Base-by-base conservation (phyloP, 2,113 vertebrate genomes). In the Ahaetulla prasina region DNA sequence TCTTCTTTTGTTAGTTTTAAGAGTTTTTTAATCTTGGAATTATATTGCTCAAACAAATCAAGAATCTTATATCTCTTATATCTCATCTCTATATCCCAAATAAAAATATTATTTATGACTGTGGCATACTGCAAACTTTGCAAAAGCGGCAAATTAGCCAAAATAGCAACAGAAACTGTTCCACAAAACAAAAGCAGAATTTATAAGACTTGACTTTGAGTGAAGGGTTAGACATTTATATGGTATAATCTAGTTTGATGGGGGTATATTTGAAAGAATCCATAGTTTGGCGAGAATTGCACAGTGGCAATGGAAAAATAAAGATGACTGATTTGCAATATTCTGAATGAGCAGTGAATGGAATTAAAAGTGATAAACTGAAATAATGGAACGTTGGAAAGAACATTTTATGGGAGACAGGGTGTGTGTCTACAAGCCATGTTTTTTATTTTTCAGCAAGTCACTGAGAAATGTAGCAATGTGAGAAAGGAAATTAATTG, bases 11-110 rank as follows among this genome's bases (percentile, higher is more conserved):
- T 80, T 39, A 74, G 16, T 39, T 80, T 39, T 20, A 39, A 80
- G 35, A 80, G 35, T 80, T 10, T 93, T 52, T 80, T 9, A 92
- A 54, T 90, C 92, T 57, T 93, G 92, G 2, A 11, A 94, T 85
- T 53, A 23, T 90, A 87, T 92, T 85, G 22, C 16, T 85, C 2
- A 94, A 60, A 88, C 39, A 39, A n/a, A 18, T 7, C 39, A 85
- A 92, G 54, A 74, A 88, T 45, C 2, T 50, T 35, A 25, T n/a
- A n/a, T n/a, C n/a, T n/a, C n/a, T n/a, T n/a, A n/a, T n/a, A n/a
- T n/a, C n/a, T 8, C 84, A 88, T 53, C 22, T 87, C 3, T 87
- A 85, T 54, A 63, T 53, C 35, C 4, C 11, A 45, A 53, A n/a
- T 89, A 47, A 68, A 49, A 7, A 89, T 68, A 39, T 74, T 50